Evolutionary conservation across 2,797 vertebrate species (phyloP), one percentile per base, ranked within the genome.

Genomic region (Silurus aristotelis): DNA sequence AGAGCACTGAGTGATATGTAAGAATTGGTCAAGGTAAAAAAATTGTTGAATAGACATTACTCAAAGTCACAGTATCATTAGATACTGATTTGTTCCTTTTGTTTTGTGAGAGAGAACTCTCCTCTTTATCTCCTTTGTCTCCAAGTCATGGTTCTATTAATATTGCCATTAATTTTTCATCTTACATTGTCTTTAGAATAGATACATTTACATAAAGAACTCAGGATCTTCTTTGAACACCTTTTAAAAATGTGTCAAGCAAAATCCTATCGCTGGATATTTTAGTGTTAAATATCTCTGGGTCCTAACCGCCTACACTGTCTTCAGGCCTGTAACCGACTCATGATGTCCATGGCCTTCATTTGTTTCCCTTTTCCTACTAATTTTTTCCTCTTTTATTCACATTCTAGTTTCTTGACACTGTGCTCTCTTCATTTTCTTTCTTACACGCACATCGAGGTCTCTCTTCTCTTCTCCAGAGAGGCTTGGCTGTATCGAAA

Each of bases 401-500:
- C 85, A 72, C 85, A 63, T 83, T 61, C 63, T 25, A 70, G 52
- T 27, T 83, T 68, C 81, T 85, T 58, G 67, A 87, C 31, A 55
- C 63, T 80, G 27, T 64, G 8, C 81, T 76, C 66, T 38, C 25
- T 80, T 71, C 58, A 71, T 63, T 80, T 77, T 85, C 31, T 80
- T 56, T 68, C 52, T 83, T 38, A 80, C 82, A 83, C 67, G 77
- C 82, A 92, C 94, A 94, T 94, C 95, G 94, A 95, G 93, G 93
- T 94, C 70, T 92, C 84, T 1, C 22, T 80, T 90, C 84, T 93
- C 87, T 90, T 92, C 90, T 84, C 88, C 89, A 87, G 93, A 89
- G 90, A 93, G 91, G 90, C 90, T 94, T 93, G 93, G 88, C 90
- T 71, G 90, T 94, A 93, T 94, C 92, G 93, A 92, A 91, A 88